Conservation (phyloP, 2,797 vertebrate species). For the Phrynocephalus vlangalii region DNA sequence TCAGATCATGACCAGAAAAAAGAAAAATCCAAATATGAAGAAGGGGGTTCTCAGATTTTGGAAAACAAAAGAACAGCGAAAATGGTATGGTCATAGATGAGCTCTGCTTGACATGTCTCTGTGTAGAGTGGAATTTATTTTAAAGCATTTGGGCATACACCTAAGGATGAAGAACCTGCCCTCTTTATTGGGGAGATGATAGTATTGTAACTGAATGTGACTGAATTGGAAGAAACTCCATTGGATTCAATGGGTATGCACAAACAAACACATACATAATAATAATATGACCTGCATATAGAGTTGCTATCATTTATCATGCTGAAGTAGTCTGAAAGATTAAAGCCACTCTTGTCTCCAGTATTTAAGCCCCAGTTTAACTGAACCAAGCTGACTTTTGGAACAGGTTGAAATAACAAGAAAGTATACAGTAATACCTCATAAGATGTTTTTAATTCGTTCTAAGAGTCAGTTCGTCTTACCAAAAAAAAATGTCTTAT, state of each 20-base stretch:
- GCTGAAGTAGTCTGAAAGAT: not conserved
- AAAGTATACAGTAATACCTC: no score
- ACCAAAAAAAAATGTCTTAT: no score
- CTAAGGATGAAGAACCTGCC: not conserved
- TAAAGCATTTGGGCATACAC: not conserved
- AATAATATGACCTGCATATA: not conserved
- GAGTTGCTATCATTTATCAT: not conserved
- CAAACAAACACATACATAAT: no score
- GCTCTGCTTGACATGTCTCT: not conserved
- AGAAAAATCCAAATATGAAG: conserved; percentile 73
- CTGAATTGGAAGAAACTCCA: not conserved
- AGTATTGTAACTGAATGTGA: not conserved
- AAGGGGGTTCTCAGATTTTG: conserved; percentile 64
- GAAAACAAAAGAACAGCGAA: conserved; percentile 74
- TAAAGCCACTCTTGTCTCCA: not conserved
- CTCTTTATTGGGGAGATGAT: not conserved
- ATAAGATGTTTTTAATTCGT: no score
- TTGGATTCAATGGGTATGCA: not conserved
- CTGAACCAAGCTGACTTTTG: not conserved
- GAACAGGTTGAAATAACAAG: not conserved
- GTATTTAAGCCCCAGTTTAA: conserved; percentile 9
- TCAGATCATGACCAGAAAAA: conserved; percentile 74
- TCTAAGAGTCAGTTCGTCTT: no score
- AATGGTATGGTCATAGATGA: conserved; percentile 58
- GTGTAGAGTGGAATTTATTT: not conserved